Percentiles rank a stretch among this genome's conserved stretches.
Evolutionary conservation across 2,888 invertebrate species (phyloP).

Genomic region (Stomorhina lunata): DNA sequence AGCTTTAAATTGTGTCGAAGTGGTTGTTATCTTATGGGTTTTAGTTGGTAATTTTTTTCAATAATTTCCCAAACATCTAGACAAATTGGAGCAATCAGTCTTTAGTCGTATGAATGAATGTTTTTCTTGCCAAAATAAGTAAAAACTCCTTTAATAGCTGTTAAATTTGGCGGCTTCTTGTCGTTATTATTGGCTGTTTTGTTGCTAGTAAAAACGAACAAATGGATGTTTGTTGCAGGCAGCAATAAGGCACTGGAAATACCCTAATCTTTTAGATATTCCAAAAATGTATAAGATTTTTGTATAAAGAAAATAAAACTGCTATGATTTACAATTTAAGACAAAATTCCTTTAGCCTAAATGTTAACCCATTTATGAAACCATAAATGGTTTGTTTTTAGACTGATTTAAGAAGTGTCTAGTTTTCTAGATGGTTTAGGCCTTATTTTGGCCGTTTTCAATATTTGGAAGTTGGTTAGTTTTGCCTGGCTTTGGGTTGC

Average conservation of each 20-base stretch:
- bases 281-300: neutral
- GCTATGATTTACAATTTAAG: too few relatives aligned
- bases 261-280: too few relatives aligned
- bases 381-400: constrained; percentile 45
- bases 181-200: constrained; percentile 55
- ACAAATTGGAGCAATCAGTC: constrained; percentile 77
- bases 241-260: neutral
- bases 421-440: constrained; percentile 15
- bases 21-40: constrained; percentile 37
- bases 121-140: constrained; percentile 29
- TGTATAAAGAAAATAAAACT: too few relatives aligned
- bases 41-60: constrained; percentile 27
- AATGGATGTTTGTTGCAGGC: neutral
- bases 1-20: constrained; percentile 48
- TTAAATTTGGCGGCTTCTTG: constrained; percentile 65
- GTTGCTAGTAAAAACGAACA: neutral
- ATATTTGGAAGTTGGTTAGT: neutral
- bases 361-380: constrained; percentile 11
- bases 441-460: too few relatives aligned
- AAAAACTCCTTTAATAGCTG: constrained; percentile 65
- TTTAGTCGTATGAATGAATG: constrained; percentile 51
- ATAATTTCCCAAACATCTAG: constrained; percentile 63
- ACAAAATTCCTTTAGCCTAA: constrained; percentile 17
- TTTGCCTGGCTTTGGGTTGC: constrained; percentile 14
- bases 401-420: constrained; percentile 33